These are phyloP conservation scores for Scomber japonicus DNA, from an alignment of 2,113 vertebrate genomes.

Conservation along the genomic window DNA sequence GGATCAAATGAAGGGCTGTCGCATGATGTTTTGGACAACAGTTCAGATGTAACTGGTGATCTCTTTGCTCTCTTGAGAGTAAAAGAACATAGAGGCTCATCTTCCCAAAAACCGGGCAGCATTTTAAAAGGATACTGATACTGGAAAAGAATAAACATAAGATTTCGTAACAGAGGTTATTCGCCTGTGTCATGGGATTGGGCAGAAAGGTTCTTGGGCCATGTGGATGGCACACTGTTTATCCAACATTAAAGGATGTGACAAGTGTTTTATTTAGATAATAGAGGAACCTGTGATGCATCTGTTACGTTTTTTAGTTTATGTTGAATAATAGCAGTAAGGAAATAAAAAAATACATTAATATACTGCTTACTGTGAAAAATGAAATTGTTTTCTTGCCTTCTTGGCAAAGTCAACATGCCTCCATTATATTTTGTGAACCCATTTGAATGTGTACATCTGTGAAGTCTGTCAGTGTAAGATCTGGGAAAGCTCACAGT, in stretches of 20 bases:
- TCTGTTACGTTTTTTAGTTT: slow-evolving; percentile 1
- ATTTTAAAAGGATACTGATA: slow-evolving; percentile 61
- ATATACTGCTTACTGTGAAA: neutral
- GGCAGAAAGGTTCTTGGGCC: slow-evolving; percentile 7
- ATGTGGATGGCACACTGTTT: slow-evolving; percentile 23
- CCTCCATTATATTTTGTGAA: slow-evolving; percentile 26
- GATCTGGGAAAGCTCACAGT: slow-evolving; percentile 75
- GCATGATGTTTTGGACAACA: slow-evolving; percentile 78
- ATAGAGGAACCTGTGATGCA: slow-evolving; percentile 1
- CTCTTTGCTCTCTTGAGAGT: slow-evolving; percentile 65
- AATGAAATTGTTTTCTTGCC: slow-evolving; percentile 17
- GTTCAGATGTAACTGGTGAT: slow-evolving; percentile 69
- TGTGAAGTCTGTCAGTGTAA: slow-evolving; percentile 44
- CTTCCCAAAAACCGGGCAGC: slow-evolving; percentile 57
- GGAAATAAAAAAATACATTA: slow-evolving; percentile 7
- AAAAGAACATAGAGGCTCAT: slow-evolving; percentile 61
- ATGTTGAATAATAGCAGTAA: neutral
- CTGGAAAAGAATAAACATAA: slow-evolving; percentile 56
- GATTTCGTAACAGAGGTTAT: slow-evolving; percentile 37
- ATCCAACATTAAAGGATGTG: slow-evolving; percentile 8
- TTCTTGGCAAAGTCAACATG: neutral
- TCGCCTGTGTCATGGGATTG: slow-evolving; percentile 28
- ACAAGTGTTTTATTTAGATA: neutral
- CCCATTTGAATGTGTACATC: slow-evolving; percentile 39
- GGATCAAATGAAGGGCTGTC: slow-evolving; percentile 77